A percentile compares a stretch with the other conserved stretches of the same genome.
These are phyloP conservation scores for Grallaria varia DNA, from an alignment of 2,113 vertebrate genomes.

Conservation along the genomic window DNA sequence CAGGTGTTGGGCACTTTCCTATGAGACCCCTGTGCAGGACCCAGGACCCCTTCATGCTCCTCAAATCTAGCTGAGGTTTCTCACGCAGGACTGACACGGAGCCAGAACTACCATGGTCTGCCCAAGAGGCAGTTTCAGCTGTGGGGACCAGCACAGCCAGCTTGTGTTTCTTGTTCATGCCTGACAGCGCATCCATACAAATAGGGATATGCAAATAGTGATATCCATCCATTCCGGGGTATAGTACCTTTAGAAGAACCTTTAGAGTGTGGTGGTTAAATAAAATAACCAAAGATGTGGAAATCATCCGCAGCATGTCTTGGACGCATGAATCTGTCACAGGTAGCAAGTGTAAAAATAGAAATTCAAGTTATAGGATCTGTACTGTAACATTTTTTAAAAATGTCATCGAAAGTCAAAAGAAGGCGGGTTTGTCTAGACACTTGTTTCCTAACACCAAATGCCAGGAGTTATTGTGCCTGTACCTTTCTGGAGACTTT, in stretches of 20 bases:
- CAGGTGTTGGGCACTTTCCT: rapidly evolving
- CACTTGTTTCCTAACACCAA: not conserved
- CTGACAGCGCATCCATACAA: rapidly evolving
- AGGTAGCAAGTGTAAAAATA: not conserved
- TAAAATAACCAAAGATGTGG: not conserved
- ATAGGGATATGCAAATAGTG: not conserved
- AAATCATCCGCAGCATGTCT: not conserved
- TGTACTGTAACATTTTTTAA: not conserved
- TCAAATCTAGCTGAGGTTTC: not conserved
- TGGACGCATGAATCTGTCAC: not conserved
- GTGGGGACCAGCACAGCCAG: rapidly evolving
- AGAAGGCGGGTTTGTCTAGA: slow-evolving; percentile 39
- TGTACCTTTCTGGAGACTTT: slow-evolving; percentile 57
- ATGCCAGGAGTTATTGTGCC: slow-evolving; percentile 53
- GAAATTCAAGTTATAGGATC: not conserved
- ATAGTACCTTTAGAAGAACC: not conserved
- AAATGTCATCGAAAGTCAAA: not conserved
- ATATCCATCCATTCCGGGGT: not conserved
- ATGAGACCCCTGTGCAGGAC: not conserved
- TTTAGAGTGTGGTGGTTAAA: not conserved
- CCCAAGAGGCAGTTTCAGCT: not conserved
- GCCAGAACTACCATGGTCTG: rapidly evolving
- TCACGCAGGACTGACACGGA: not conserved
- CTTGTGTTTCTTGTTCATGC: not conserved
- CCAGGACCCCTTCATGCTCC: not conserved